Evolutionary conservation across 2,797 vertebrate species (phyloP), one percentile per base, ranked within the genome.

Genomic region (Coccyzus lansbergi): DNA sequence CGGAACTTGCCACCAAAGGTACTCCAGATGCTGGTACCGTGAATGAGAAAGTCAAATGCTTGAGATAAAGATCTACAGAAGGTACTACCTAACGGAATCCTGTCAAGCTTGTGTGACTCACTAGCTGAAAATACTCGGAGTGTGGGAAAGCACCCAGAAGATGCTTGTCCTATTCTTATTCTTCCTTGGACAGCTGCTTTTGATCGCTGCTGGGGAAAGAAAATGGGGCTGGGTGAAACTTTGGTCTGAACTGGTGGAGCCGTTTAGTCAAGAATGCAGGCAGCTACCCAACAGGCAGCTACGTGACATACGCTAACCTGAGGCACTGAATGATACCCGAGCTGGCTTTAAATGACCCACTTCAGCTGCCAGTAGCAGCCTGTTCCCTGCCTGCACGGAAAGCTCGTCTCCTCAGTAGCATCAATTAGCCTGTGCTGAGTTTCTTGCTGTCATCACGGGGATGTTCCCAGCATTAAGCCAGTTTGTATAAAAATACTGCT

Each of bases 171-270:
- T 78, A 49, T 5, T 88, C 89, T 77, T 80, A 8, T 28, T 93
- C 79, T 95, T 59, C 64, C 60, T 72, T 20, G 59, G 59, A 55
- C 88, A 93, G 88, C 78, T 92, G 89, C 71, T 95, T 91, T 77
- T 53, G 71, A 64, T 85, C 46, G 46, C 56, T 42, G 64, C 40
- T 53, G 56, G 3, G 64, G 78, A 25, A 64, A 60, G 84, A 53
- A 59, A 52, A 7, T 20, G 4, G 70, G 65, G 40, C 46, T 53
- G 70, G 34, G 12, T 21, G 74, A 62, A 72, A 59, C 44, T 90
- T 77, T 14, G 82, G 28, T 70, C 75, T 10, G 78, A 40, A 71
- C 38, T 59, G 60, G 14, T 19, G 52, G 84, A 44, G 40, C 82
- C 0, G 3, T 68, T 40, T 5, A 17, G 75, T 5, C 15, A 69